Evolutionary conservation across 2,797 vertebrate species (phyloP).

Genomic region (Acipenser ruthenus): DNA sequence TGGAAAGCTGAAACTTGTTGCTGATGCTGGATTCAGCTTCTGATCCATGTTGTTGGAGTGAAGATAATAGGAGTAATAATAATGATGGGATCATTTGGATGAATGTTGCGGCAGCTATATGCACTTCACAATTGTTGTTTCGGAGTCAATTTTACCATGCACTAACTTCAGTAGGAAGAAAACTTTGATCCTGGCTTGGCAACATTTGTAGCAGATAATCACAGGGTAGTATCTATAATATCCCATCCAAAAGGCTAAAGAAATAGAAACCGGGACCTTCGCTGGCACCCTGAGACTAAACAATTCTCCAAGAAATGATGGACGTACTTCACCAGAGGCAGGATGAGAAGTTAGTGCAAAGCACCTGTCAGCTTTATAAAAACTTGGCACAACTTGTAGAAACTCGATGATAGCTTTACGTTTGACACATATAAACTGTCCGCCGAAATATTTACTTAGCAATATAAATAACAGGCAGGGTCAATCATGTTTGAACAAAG

Average conservation of each 20-base stretch:
- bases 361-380: conserved; percentile 54
- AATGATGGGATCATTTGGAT: conserved; percentile 95
- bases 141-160: conserved; percentile 66
- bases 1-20: conserved; percentile 77
- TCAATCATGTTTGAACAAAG: too few relatives aligned
- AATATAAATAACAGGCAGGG: too few relatives aligned
- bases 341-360: conserved; percentile 33
- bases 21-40: conserved; percentile 78
- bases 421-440: too few relatives aligned
- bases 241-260: conserved; percentile 65
- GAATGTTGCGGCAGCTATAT: conserved; percentile 51
- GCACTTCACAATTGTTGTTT: conserved; percentile 52
- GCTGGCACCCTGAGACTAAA: conserved; percentile 51
- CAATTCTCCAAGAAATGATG: conserved; percentile 26
- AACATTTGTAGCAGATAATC: conserved; percentile 66
- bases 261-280: conserved; percentile 44
- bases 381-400: conserved; percentile 30
- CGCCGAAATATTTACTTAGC: too few relatives aligned
- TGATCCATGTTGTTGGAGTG: conserved; percentile 74
- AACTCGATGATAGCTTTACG: conserved; percentile 6
- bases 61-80: conserved; percentile 79
- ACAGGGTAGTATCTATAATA: conserved; percentile 83
- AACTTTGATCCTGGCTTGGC: conserved; percentile 72
- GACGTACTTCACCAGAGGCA: not conserved
- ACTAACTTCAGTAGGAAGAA: conserved; percentile 61